Percentiles rank a stretch among this genome's conserved stretches.
phyloP scores from a whole-genome alignment of 2,888 invertebrate genomes.

The Melangyna quadrimaculata region DNA sequence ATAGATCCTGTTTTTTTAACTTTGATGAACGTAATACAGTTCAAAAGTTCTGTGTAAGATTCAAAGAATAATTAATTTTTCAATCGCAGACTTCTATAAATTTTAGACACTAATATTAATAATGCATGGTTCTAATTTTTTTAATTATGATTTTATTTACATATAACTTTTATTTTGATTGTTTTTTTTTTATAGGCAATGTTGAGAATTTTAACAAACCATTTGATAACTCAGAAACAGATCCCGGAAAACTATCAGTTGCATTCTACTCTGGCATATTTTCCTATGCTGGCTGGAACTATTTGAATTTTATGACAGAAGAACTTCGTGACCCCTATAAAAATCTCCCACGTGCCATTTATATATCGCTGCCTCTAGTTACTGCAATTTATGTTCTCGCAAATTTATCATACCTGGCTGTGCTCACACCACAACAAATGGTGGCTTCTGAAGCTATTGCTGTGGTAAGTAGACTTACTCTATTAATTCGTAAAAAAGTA shows the following conservation, averaged over 20 bases:
- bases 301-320: slow-evolving; percentile 96
- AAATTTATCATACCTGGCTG: slow-evolving; percentile 94
- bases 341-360: slow-evolving; percentile 95
- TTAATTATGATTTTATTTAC: not conserved
- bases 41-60: too few relatives aligned
- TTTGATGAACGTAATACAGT: too few relatives aligned
- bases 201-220: slow-evolving; percentile 88
- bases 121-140: too few relatives aligned
- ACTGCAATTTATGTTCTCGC: slow-evolving; percentile 94
- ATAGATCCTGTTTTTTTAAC: too few relatives aligned
- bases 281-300: slow-evolving; percentile 96
- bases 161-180: not conserved
- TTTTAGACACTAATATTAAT: too few relatives aligned
- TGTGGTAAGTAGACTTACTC: slow-evolving; percentile 85
- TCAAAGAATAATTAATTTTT: too few relatives aligned
- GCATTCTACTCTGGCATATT: slow-evolving; percentile 96
- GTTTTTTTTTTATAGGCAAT: slow-evolving; percentile 83
- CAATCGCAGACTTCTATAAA: too few relatives aligned
- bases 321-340: slow-evolving; percentile 92
- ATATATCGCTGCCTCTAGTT: slow-evolving; percentile 93
- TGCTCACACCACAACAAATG: slow-evolving; percentile 91
- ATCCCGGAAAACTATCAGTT: slow-evolving; percentile 92
- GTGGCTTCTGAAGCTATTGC: slow-evolving; percentile 96
- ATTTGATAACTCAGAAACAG: slow-evolving; percentile 88
- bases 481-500: not conserved